Base-by-base conservation (phyloP, 2,113 vertebrate genomes). In the Ia io region DNA sequence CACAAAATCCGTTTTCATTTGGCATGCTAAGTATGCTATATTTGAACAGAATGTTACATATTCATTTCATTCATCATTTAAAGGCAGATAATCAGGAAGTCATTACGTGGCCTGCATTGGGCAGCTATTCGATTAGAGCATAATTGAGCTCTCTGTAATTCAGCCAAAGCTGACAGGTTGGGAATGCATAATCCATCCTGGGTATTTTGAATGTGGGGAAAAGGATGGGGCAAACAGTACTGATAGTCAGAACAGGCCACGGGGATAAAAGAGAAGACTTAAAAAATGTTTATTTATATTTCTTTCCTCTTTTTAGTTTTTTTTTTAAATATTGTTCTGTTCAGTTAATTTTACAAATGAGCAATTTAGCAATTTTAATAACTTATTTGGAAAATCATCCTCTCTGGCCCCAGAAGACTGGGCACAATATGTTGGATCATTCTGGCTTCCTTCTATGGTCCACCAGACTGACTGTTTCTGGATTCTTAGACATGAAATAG, bases 81-180 rank as follows among this genome's bases (percentile, higher is more conserved):
- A 99, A 99, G 99, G 99, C 99, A 99, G 99, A 99, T 99, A 99
- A 99, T 99, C 99, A 99, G 99, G 99, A 99, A 99, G 99, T 99
- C 99, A 99, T 99, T 99, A 99, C 99, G 98, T 99, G 99, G 99
- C 98, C 99, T 99, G 99, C 99, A 99, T 98, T 98, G 98, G 98
- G 98, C 98, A 99, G 99, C 99, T 99, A 99, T 99, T 99, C 99
- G 99, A 99, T 99, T 99, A 99, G 98, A 98, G 98, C 98, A 96
- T 99, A 99, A 99, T 99, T 99, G 99, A 99, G 98, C 98, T 98
- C 98, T 98, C 98, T 97, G 98, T 98, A 98, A 98, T 97, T 98
- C 97, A 98, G 98, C 98, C 98, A 98, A 97, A 97, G 97, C 98
- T 98, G 98, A 98, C 98, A 98, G 98, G 97, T 97, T 97, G 96